Evolutionary conservation across 92 coral and sea anemone species (phyloP).

Genomic region (Paragorgia papillata): DNA sequence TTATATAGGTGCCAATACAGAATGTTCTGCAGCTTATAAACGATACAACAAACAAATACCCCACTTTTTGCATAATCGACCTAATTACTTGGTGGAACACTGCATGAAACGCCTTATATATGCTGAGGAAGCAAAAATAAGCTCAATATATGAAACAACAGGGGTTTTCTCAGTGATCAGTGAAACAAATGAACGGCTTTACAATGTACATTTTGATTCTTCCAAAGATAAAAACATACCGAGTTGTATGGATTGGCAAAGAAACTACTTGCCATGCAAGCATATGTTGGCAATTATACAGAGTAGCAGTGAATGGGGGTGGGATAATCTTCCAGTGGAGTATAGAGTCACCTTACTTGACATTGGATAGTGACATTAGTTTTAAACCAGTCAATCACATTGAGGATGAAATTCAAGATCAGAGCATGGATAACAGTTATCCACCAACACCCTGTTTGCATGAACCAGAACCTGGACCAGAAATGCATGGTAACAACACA

Average conservation of each 20-base stretch:
- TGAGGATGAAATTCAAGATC: no score
- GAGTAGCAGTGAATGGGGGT: constrained; percentile 36
- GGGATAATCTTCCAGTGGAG: no score
- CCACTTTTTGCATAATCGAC: constrained; percentile 11
- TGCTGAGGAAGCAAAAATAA: background rate
- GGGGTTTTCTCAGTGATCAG: constrained; percentile 21
- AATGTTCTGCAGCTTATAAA: background rate
- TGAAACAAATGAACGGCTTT: background rate
- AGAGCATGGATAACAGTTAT: no score
- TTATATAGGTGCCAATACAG: constrained; percentile 17
- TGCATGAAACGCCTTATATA: constrained; percentile 14
- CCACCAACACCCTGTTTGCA: no score
- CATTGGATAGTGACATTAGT: no score
- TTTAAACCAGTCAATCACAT: no score
- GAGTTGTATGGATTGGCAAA: constrained; percentile 46
- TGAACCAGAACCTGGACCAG: no score
- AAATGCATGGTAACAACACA: no score
- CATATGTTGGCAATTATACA: constrained; percentile 56
- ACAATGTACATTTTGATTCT: constrained; percentile 26
- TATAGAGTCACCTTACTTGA: no score
- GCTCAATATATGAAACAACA: background rate
- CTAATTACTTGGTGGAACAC: constrained; percentile 21
- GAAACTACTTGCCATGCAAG: constrained; percentile 50
- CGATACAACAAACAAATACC: constrained; percentile 18
- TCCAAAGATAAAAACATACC: constrained; percentile 18